Evolutionary conservation across 2,888 invertebrate genomes (phyloP), one percentile per base, ranked within the genome.

Genomic region (Prionchulus punctatus): DNA sequence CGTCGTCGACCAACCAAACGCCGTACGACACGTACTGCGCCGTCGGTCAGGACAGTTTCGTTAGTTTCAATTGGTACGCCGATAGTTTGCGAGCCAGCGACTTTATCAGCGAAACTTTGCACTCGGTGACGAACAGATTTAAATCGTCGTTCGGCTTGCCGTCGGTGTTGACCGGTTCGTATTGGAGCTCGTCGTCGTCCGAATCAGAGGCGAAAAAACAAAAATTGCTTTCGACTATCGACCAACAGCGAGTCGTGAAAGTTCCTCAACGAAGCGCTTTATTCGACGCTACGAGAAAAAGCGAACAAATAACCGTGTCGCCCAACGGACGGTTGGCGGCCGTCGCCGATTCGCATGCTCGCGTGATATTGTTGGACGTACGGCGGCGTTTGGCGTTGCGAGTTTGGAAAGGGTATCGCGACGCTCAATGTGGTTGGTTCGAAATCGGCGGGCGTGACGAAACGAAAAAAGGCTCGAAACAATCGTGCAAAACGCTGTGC

Each of bases 321-420:
- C 88, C 89, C 0, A 82, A 85, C 71, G 30, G 30, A 3, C 79
- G 81, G 30, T 76, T 90, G 2, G 86, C 86, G 0, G 86, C 84
- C 0, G 78, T 88, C 45, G 80, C 84, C 0, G 96, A 96, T 73
- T 82, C 81, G 63, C 79, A 87, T 66, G 92, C 92, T 28, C 79
- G 96, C 57, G 85, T 96, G 0, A 80, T 85, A 47, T 76, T 98
- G 21, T 74, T 96, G 31, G 91, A 96, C 73, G 81, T 60, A 18
- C 78, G 78, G 51, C 80, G 80, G 62, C 88, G 90, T 1, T 78
- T 84, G 54, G 81, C 85, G 27, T 74, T 91, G 43, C 79, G 88
- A 54, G 82, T 92, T 68, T 90, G 91, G 80, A 94, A 94, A 76
- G 94, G 96, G 2, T 96, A 90, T 72, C 79, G 94, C 53, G 89